Conservation (phyloP, 2,113 vertebrate genomes). For the Rhipidura dahli region DNA sequence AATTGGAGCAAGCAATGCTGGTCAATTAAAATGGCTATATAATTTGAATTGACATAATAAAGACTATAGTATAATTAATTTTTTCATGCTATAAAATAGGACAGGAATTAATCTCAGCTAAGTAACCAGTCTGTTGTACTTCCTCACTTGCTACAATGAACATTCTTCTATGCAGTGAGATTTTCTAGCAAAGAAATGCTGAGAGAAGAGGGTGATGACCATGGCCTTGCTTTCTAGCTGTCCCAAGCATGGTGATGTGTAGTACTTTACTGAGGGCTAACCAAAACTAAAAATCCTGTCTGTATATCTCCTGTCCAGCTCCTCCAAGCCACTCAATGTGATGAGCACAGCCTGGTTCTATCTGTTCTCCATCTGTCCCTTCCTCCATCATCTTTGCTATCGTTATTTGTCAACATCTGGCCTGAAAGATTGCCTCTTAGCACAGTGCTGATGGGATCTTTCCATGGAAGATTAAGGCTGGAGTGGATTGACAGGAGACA, state of each 20-base stretch:
- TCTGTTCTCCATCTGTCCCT: not conserved
- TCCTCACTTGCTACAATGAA: not conserved
- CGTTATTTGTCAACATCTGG: not conserved
- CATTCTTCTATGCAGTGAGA: not conserved
- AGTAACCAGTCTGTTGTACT: not conserved
- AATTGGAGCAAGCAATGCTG: not conserved
- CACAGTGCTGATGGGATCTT: not conserved
- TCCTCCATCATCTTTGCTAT: not conserved
- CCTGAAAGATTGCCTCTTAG: slow-evolving; percentile 26
- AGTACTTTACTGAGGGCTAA: not conserved
- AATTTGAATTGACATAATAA: not conserved
- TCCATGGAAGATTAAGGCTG: slow-evolving; percentile 9
- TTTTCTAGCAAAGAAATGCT: not conserved
- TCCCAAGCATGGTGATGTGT: not conserved
- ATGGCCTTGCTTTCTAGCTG: not conserved
- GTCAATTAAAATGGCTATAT: not conserved
- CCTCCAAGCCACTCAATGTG: not conserved
- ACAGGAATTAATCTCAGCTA: not conserved
- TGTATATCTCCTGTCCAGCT: not conserved
- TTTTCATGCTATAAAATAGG: not conserved
- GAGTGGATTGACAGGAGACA: slow-evolving; percentile 1
- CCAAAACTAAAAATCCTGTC: not conserved
- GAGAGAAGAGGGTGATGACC: not conserved
- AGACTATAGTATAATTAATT: not conserved
- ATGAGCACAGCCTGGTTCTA: not conserved